A percentile compares a stretch with the other conserved stretches of the same genome.
These are phyloP conservation scores for Aurelia coerulea DNA, from an alignment of 30 jellyfish, hydroid and myxozoan species.

Conservation along the genomic window DNA sequence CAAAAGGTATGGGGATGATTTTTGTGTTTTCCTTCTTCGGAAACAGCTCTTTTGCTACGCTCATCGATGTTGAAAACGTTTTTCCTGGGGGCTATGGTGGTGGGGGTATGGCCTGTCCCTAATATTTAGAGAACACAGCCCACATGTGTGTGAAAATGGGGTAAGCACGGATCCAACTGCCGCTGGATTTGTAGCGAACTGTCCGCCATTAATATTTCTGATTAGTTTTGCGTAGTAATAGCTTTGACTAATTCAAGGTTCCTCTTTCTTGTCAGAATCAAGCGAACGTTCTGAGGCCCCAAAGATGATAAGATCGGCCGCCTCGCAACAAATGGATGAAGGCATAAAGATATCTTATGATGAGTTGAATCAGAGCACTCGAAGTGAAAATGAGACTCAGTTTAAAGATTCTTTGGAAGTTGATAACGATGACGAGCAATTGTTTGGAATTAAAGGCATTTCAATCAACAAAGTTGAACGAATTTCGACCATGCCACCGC, in stretches of 20 bases:
- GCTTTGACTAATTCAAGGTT: not conserved
- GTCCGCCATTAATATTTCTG: not conserved
- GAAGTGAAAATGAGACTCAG: conserved; percentile 24
- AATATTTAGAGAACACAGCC: too few species aligned
- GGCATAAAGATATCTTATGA: conserved; percentile 15
- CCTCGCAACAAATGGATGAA: conserved; percentile 35
- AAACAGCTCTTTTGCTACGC: too few species aligned
- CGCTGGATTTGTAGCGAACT: not conserved
- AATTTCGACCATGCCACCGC: not conserved
- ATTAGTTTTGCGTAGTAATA: not conserved
- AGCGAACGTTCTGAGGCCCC: not conserved
- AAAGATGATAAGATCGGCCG: conserved; percentile 3
- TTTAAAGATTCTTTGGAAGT: conserved; percentile 58
- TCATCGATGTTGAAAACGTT: too few species aligned
- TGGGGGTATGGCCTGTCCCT: too few species aligned
- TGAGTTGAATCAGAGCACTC: conserved; percentile 10
- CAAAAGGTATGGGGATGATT: too few species aligned
- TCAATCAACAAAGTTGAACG: conserved; percentile 15
- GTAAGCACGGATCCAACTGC: too few species aligned
- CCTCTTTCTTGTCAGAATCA: not conserved
- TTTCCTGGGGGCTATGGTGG: too few species aligned
- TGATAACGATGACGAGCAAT: conserved; percentile 14
- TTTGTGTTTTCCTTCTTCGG: too few species aligned
- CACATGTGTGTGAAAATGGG: too few species aligned
- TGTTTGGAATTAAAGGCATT: conserved; percentile 41